Evolutionary conservation across 2,888 invertebrate genomes (phyloP), one percentile per base, ranked within the genome.

Genomic region (Venusia cambrica): DNA sequence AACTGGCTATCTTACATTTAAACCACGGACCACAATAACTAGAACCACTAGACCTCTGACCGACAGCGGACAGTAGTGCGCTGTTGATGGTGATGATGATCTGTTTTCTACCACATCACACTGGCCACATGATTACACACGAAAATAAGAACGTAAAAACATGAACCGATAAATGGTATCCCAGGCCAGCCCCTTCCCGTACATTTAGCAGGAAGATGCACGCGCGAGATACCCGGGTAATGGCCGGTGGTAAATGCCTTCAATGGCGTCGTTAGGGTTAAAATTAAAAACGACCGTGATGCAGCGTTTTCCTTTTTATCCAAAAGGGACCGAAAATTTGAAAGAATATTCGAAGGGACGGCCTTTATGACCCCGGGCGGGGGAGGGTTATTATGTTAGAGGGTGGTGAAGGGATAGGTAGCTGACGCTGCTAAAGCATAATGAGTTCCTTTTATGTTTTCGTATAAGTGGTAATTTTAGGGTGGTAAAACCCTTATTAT

Each of bases 281-380:
- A 84, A 83, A 85, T 87, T 87, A 85, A 84, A 85, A 83, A 80
- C 70, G 80, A 70, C 72, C 76, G 79, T 85, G 84, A 87, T 73
- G 65, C 68, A 62, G 85, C 85, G 69, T 61, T 83, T 84, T 85
- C 81, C 76, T 85, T 84, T 84, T 83, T 79, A 72, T 70, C 68
- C 52, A 48, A 54, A 76, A 78, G 71, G 78, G 77, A 69, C 63
- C 59, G 57, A 64, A 57, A 62, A 57, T 73, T 74, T 81, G 74
- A 81, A 85, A 83, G 84, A 83, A 84, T 79, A 73, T 80, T 71
- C 56, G 75, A 74, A 79, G 80, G 83, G 80, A 69, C 63, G 42
- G 54, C 57, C 67, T 66, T 76, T 73, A 74, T 63, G 68, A 62
- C 69, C 72, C 70, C 38, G 64, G 63, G 61, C 53, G 71, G 67